A percentile compares a stretch with the other conserved stretches of the same genome.
These are phyloP conservation scores for Carpatolechia fugitivella DNA, from an alignment of 2,888 invertebrate genomes.

Conservation along the genomic window DNA sequence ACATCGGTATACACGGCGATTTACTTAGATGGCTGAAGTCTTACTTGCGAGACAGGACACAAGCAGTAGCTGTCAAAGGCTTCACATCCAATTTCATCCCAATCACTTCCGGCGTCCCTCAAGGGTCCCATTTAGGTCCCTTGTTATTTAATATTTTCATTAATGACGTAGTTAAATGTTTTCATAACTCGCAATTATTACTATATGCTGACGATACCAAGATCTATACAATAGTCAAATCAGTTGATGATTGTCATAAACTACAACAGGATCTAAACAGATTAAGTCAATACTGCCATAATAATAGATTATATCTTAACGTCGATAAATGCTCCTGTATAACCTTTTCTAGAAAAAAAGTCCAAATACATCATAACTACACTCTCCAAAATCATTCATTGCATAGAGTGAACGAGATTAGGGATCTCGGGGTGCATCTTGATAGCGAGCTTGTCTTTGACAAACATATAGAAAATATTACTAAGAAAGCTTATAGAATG, in stretches of 20 bases:
- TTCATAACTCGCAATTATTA: neutral
- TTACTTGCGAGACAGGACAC: constrained; percentile 13
- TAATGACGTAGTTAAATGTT: neutral
- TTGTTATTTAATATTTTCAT: constrained; percentile 11
- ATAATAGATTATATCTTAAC: constrained; percentile 1
- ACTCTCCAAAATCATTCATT: neutral
- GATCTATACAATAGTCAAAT: neutral
- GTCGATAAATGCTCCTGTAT: neutral
- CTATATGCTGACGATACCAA: constrained; percentile 8
- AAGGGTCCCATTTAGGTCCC: constrained; percentile 17
- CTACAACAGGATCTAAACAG: neutral
- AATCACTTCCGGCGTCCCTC: constrained; percentile 18
- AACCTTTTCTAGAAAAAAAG: neutral
- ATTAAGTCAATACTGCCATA: neutral
- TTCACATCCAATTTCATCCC: constrained; percentile 9
- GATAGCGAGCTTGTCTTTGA: neutral
- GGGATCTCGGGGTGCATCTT: neutral
- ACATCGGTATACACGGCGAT: constrained; percentile 18
- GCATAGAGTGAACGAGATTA: neutral
- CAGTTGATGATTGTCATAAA: neutral
- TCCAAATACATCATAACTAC: no score
- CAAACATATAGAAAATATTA: neutral
- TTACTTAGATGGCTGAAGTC: constrained; percentile 20
- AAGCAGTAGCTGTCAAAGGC: constrained; percentile 13
- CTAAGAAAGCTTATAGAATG: constrained; percentile 1